Percentiles rank a stretch among this genome's conserved stretches.
These are phyloP conservation scores for Watersipora subatra DNA, from an alignment of 1,140 invertebrate species.

Conservation along the genomic window DNA sequence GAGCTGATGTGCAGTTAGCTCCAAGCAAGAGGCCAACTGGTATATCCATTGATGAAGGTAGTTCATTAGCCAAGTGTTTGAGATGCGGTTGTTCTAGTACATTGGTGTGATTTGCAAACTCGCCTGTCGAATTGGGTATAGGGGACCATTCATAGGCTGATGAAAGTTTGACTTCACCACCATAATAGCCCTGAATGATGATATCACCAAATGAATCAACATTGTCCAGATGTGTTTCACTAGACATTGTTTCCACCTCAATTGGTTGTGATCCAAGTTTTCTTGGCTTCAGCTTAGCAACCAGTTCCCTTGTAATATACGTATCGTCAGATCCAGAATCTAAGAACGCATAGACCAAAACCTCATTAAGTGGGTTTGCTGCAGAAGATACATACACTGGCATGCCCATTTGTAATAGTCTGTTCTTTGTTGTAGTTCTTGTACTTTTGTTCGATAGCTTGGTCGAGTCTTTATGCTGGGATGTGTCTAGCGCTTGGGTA, in stretches of 20 bases:
- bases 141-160: background rate
- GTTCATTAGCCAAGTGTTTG: background rate
- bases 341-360: background rate
- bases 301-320: background rate
- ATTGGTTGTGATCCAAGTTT: background rate
- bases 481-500: background rate
- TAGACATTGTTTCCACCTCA: background rate
- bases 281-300: background rate
- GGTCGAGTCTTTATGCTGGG: background rate
- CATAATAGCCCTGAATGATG: background rate
- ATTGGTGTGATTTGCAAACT: background rate
- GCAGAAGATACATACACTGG: background rate
- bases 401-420: background rate
- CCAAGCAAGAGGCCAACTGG: background rate
- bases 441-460: background rate
- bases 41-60: background rate
- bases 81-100: background rate
- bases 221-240: background rate
- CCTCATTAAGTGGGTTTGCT: background rate
- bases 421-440: background rate
- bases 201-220: background rate
- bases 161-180: background rate
- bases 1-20: background rate
- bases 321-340: background rate
- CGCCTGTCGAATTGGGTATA: background rate